Percentiles rank a stretch among this genome's conserved stretches.
Conservation (phyloP, 2,888 invertebrate genomes). For the Aphidoletes aphidimyza region DNA sequence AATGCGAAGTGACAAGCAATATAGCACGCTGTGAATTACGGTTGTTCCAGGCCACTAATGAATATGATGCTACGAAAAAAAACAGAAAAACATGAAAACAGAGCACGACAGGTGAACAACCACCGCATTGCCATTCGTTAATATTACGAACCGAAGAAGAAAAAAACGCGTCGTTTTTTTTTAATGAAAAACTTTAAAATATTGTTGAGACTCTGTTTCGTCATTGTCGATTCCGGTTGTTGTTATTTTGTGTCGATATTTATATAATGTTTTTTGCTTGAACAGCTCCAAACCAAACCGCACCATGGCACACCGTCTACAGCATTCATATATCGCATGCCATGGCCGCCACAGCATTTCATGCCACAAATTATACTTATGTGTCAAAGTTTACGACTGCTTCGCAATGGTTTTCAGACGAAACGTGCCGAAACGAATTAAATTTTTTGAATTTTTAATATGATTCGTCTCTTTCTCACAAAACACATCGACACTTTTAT, state of each 20-base stretch:
- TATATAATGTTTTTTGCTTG: too few relatives aligned
- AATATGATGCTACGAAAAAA: background rate
- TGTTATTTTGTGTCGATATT: background rate
- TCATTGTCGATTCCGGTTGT: background rate
- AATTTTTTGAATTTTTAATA: constrained; percentile 56
- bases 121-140: constrained; percentile 11
- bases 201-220: background rate
- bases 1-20: constrained; percentile 43
- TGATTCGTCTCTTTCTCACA: background rate
- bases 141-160: background rate
- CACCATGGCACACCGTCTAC: background rate
- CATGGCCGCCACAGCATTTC: constrained; percentile 1
- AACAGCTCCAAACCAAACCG: too few relatives aligned
- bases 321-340: background rate
- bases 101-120: background rate
- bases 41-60: background rate
- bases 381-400: constrained; percentile 47
- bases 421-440: constrained; percentile 56
- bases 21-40: constrained; percentile 9
- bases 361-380: constrained; percentile 51
- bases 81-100: background rate
- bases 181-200: background rate
- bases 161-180: background rate
- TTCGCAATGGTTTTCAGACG: constrained; percentile 32
- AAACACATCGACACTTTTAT: constrained; percentile 20